Evolutionary conservation across 2,888 invertebrate genomes (phyloP).

Genomic region (Incurvaria masculella): DNA sequence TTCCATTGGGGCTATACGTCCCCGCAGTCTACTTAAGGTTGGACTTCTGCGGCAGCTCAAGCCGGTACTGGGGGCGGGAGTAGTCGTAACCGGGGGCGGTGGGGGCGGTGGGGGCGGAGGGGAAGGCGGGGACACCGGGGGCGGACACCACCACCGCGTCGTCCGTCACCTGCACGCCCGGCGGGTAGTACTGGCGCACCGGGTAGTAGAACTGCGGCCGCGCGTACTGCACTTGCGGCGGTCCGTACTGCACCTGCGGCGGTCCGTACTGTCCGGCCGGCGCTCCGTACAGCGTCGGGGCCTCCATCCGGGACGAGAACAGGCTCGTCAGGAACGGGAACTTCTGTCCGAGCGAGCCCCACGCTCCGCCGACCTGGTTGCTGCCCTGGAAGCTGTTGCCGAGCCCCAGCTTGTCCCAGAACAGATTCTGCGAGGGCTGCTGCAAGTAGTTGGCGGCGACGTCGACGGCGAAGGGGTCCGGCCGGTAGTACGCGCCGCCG

Average conservation of each 20-base stretch:
- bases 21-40: neutral
- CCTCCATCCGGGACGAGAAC: slow-evolving; percentile 45
- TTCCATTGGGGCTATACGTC: neutral
- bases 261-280: slow-evolving; percentile 21
- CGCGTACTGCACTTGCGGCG: slow-evolving; percentile 19
- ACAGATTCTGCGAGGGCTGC: slow-evolving; percentile 41
- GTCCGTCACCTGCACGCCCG: slow-evolving; percentile 41
- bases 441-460: slow-evolving; percentile 26
- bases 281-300: slow-evolving; percentile 30
- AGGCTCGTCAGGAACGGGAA: slow-evolving; percentile 42
- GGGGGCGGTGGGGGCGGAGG: slow-evolving; percentile 18
- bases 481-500: neutral
- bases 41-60: slow-evolving; percentile 40
- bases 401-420: slow-evolving; percentile 32
- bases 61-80: slow-evolving; percentile 39
- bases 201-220: slow-evolving; percentile 19
- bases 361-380: slow-evolving; percentile 45
- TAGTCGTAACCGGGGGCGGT: slow-evolving; percentile 33
- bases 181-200: slow-evolving; percentile 16
- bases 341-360: slow-evolving; percentile 44
- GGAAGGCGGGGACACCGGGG: slow-evolving; percentile 32
- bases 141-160: slow-evolving; percentile 48
- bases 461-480: slow-evolving; percentile 30
- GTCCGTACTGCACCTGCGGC: slow-evolving; percentile 21
- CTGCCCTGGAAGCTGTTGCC: slow-evolving; percentile 30